phyloP scores from a whole-genome alignment of 2,797 vertebrate species.

The Gila robusta region DNA sequence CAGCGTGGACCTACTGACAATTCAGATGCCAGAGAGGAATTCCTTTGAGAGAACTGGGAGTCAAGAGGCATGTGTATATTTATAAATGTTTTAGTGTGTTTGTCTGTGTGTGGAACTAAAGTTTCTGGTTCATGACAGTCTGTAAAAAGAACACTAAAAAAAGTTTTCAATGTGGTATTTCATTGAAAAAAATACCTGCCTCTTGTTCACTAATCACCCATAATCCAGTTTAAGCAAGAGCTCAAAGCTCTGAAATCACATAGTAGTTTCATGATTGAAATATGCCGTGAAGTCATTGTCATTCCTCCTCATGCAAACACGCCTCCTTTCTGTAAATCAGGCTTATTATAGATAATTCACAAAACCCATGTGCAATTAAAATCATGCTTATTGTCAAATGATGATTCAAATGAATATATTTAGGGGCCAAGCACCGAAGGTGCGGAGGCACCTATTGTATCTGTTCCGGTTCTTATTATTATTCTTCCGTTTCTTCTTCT shows the following conservation, averaged over 20 bases:
- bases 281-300: not conserved
- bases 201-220: not conserved
- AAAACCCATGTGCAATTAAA: conserved; percentile 9
- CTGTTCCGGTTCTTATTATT: no score
- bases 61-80: conserved; percentile 12
- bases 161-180: not conserved
- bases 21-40: conserved; percentile 18
- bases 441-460: no score
- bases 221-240: not conserved
- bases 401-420: no score
- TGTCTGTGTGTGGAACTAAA: not conserved
- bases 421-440: no score
- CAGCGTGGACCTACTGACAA: conserved; percentile 34
- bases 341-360: not conserved
- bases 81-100: not conserved
- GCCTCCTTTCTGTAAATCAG: not conserved
- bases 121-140: not conserved
- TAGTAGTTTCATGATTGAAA: not conserved
- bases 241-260: not conserved
- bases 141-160: not conserved
- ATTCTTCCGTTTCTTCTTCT: no score
- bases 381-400: not conserved
- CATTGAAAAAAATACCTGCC: not conserved
- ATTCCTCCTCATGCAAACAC: not conserved
- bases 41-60: conserved; percentile 16